Evolutionary conservation across 2,888 invertebrate species (phyloP).

Genomic region (Drosophila ezoana): DNA sequence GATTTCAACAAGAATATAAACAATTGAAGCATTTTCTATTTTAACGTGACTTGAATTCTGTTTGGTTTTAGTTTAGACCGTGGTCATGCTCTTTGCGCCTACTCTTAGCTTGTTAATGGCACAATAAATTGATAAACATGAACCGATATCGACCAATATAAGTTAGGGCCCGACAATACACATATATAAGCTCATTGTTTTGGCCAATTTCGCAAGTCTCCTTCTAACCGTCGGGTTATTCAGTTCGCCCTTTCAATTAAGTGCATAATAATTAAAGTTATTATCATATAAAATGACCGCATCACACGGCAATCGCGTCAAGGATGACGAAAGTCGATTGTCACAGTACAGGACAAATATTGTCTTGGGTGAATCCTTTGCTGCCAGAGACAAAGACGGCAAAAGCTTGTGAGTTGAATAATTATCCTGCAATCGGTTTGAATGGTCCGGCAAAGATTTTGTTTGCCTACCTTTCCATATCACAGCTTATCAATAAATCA

Average conservation of each 20-base stretch:
- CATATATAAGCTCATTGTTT: conserved; percentile 44
- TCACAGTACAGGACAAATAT: conserved; percentile 67
- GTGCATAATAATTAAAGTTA: no score
- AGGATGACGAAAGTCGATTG: conserved; percentile 56
- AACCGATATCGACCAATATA: conserved; percentile 41
- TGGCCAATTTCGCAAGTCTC: conserved; percentile 42
- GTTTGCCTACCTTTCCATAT: no score
- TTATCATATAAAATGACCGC: conserved; percentile 46
- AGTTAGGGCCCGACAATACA: conserved; percentile 12
- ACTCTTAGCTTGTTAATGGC: conserved; percentile 34
- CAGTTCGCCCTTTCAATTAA: conserved; percentile 13
- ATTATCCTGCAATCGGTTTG: background rate
- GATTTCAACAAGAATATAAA: background rate
- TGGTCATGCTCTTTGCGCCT: conserved; percentile 15
- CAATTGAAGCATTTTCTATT: no score
- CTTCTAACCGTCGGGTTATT: conserved; percentile 14
- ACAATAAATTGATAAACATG: conserved; percentile 53
- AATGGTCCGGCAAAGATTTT: no score
- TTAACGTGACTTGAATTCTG: background rate
- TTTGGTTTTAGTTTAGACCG: background rate
- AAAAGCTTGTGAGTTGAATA: conserved; percentile 63
- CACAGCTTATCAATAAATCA: no score
- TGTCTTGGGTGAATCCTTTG: conserved; percentile 52
- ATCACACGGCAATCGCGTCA: conserved; percentile 58
- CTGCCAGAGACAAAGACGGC: conserved; percentile 44